Percentiles rank a stretch among this genome's conserved stretches.
phyloP scores from a whole-genome alignment of 2,888 invertebrate species.

The Osmoderma eremita region DNA sequence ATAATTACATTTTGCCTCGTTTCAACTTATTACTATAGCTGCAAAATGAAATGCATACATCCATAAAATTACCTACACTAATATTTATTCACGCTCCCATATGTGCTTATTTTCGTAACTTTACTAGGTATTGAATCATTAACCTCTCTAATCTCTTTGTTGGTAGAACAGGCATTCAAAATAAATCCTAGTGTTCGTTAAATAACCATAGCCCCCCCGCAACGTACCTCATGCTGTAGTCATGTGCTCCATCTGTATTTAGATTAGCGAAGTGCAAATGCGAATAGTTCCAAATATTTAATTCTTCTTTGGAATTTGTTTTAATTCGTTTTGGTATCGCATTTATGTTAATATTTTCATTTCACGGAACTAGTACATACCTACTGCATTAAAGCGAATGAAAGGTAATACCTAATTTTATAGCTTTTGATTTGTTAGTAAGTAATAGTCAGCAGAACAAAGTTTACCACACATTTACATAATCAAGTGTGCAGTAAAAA shows the following conservation, averaged over 20 bases:
- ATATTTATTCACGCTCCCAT: slow-evolving; percentile 46
- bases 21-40: neutral
- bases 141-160: slow-evolving; percentile 47
- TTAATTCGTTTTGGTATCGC: no score
- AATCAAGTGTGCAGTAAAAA: no score
- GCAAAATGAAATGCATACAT: slow-evolving; percentile 10
- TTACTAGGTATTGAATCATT: slow-evolving; percentile 55
- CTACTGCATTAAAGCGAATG: no score
- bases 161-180: slow-evolving; percentile 12
- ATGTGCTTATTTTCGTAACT: slow-evolving; percentile 54
- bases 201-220: slow-evolving; percentile 35
- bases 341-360: no score
- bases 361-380: no score
- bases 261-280: slow-evolving; percentile 20
- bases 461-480: no score
- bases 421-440: no score
- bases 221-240: slow-evolving; percentile 14
- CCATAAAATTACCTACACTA: slow-evolving; percentile 35
- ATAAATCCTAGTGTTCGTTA: slow-evolving; percentile 25
- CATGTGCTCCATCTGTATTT: slow-evolving; percentile 30
- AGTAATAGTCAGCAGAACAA: no score
- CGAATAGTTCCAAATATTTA: slow-evolving; percentile 24
- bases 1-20: no score
- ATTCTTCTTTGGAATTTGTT: neutral
- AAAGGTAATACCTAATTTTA: no score